A percentile compares a stretch with the other conserved stretches of the same genome.
Evolutionary conservation across 1,140 invertebrate genomes (phyloP).

Genomic region (Anastrepha obliqua): DNA sequence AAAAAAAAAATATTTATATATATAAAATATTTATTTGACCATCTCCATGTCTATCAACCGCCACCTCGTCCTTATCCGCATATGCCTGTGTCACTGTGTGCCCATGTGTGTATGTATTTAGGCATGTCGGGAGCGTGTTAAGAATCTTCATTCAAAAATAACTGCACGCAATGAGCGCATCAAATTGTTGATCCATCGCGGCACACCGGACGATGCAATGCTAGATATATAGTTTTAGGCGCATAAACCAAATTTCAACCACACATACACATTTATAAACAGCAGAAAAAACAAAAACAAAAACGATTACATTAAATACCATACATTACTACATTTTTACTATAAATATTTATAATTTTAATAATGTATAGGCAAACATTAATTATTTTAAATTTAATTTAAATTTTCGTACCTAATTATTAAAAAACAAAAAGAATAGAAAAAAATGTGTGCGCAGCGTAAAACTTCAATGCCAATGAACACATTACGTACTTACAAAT

Average conservation of each 20-base stretch:
- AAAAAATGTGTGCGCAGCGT: neutral
- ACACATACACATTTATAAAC: neutral
- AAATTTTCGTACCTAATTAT: conserved; percentile 46
- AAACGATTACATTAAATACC: conserved; percentile 60
- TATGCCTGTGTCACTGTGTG: neutral
- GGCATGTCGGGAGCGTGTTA: conserved; percentile 89
- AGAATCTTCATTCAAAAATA: conserved; percentile 91
- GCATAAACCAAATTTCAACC: neutral
- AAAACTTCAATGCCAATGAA: neutral
- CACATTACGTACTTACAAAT: neutral
- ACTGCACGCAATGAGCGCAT: conserved; percentile 89
- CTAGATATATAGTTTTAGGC: conserved; percentile 68
- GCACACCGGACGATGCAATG: conserved; percentile 82
- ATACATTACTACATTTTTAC: conserved; percentile 47
- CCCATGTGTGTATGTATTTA: conserved; percentile 70
- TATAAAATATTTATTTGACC: conserved; percentile 45
- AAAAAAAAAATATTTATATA: conserved; percentile 9
- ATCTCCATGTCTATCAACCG: conserved; percentile 28
- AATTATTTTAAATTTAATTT: conserved; percentile 58
- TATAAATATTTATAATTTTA: conserved; percentile 58
- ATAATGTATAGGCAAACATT: conserved; percentile 36
- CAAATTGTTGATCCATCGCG: conserved; percentile 89
- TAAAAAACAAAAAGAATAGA: neutral
- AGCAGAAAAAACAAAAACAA: conserved; percentile 53
- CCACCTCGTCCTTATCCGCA: neutral